phyloP scores from a whole-genome alignment of 2,888 invertebrate genomes.

The Dynastes tityus region DNA sequence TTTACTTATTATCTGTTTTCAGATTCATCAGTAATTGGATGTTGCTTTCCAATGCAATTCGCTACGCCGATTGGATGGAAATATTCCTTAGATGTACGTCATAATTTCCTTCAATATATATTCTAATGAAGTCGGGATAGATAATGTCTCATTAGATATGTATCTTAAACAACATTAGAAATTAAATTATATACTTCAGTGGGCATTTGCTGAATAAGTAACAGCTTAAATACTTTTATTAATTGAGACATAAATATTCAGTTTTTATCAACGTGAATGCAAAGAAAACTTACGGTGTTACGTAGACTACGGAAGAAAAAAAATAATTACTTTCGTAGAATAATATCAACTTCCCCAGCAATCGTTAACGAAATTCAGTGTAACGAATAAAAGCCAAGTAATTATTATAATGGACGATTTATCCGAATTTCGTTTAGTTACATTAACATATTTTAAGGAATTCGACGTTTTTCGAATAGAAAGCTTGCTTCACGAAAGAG shows the following conservation, averaged over 20 bases:
- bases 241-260: slow-evolving; percentile 37
- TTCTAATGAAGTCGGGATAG: not conserved
- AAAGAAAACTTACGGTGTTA: not conserved
- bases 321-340: slow-evolving; percentile 21
- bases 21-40: no score
- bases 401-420: slow-evolving; percentile 10
- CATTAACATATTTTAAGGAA: slow-evolving; percentile 29
- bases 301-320: not conserved
- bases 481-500: not conserved
- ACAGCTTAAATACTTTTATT: not conserved
- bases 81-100: not conserved
- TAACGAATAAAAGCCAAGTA: slow-evolving; percentile 16
- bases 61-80: no score
- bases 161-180: slow-evolving; percentile 5
- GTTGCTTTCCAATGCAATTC: no score
- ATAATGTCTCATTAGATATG: not conserved
- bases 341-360: not conserved
- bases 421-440: slow-evolving; percentile 17
- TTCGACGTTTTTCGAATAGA: slow-evolving; percentile 18
- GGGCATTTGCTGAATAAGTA: not conserved
- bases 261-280: slow-evolving; percentile 17
- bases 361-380: not conserved
- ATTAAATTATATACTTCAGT: slow-evolving; percentile 7
- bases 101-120: not conserved
- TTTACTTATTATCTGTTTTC: no score